phyloP scores from a whole-genome alignment of 2,888 invertebrate genomes.

The Spialia ferax region DNA sequence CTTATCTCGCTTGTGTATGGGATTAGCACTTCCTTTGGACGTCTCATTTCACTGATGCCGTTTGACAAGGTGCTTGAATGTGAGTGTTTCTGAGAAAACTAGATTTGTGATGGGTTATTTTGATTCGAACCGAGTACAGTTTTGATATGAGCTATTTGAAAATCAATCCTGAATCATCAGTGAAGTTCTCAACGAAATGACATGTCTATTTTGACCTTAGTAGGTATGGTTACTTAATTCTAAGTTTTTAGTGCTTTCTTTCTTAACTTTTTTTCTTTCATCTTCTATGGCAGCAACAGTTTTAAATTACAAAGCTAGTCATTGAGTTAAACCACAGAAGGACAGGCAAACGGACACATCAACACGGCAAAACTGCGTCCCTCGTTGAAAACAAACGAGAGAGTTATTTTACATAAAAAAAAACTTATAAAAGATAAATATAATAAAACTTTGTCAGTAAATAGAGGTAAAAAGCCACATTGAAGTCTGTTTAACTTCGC shows the following conservation, averaged over 20 bases:
- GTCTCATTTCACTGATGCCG: slow-evolving; percentile 41
- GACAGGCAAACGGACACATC: too few relatives aligned
- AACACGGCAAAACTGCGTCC: too few relatives aligned
- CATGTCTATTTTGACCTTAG: too few relatives aligned
- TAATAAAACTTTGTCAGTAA: neutral
- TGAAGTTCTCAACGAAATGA: too few relatives aligned
- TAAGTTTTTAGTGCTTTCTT: too few relatives aligned
- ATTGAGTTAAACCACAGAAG: too few relatives aligned
- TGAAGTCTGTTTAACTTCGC: slow-evolving; percentile 10
- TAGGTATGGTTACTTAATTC: too few relatives aligned
- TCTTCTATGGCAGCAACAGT: too few relatives aligned
- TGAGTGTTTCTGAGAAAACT: slow-evolving; percentile 27
- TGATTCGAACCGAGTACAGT: neutral
- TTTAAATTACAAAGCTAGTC: too few relatives aligned
- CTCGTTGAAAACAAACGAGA: neutral
- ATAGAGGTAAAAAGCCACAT: neutral
- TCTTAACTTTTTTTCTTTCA: too few relatives aligned
- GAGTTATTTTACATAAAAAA: neutral
- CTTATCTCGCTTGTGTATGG: slow-evolving; percentile 57
- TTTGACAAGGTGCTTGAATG: slow-evolving; percentile 36
- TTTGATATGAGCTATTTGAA: neutral
- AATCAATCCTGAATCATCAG: too few relatives aligned
- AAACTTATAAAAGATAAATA: neutral
- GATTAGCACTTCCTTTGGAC: slow-evolving; percentile 59
- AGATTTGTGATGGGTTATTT: neutral